Percentiles rank a stretch among this genome's conserved stretches.
phyloP scores from a whole-genome alignment of 2,888 invertebrate species.

The Andrena bicolor region DNA sequence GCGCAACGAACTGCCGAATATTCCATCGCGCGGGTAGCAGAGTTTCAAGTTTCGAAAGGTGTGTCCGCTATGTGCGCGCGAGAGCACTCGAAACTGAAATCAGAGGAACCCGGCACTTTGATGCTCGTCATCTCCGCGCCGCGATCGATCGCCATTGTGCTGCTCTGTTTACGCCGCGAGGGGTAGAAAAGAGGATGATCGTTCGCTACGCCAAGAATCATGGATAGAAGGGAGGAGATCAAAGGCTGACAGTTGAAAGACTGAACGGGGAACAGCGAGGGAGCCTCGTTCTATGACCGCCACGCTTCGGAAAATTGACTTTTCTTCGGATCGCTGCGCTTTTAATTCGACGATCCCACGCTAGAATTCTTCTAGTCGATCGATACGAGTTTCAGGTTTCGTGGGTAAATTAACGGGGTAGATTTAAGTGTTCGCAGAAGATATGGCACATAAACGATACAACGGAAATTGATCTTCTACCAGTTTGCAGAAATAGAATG shows the following conservation, averaged over 20 bases:
- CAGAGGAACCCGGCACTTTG: constrained; percentile 1
- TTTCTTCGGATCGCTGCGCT: not conserved
- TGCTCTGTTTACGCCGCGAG: not conserved
- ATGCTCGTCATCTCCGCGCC: constrained; percentile 27
- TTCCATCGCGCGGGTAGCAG: not conserved
- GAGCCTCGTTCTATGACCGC: not conserved
- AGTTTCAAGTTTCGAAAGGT: constrained; percentile 23
- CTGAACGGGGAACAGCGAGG: not conserved
- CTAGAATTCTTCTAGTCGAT: not conserved
- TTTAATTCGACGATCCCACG: constrained; percentile 3
- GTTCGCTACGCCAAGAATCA: constrained; percentile 15
- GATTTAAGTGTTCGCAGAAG: not conserved
- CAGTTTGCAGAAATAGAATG: too few species aligned
- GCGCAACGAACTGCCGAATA: not conserved
- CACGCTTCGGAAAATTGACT: not conserved
- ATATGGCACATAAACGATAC: too few species aligned
- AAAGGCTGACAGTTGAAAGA: constrained; percentile 16
- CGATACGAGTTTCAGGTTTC: too few species aligned
- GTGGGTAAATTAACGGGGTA: not conserved
- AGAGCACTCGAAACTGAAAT: constrained; percentile 26
- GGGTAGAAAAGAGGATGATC: constrained; percentile 19
- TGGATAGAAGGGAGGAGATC: constrained; percentile 13
- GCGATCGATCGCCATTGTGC: constrained; percentile 34
- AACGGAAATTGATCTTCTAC: too few species aligned
- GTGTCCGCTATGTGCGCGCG: not conserved